phyloP scores from a whole-genome alignment of 1,140 invertebrate species.

The Wiebesia pumilae region DNA sequence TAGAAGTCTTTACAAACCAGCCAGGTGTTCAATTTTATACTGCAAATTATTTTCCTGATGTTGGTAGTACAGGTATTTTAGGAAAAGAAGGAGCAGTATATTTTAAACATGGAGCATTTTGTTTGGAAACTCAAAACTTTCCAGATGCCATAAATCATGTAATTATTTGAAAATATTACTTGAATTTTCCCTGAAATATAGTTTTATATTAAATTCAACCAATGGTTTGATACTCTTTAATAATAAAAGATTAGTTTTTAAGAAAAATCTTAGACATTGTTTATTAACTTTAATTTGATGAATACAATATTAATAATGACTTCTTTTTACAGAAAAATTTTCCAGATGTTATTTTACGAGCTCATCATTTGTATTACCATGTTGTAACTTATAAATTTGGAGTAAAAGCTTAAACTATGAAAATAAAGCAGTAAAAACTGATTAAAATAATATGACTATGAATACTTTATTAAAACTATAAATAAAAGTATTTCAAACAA shows the following conservation, averaged over 20 bases:
- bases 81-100: conserved; percentile 85
- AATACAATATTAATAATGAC: conserved; percentile 23
- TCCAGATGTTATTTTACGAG: conserved; percentile 82
- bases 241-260: conserved; percentile 20
- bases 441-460: background rate
- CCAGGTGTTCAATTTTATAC: conserved; percentile 95
- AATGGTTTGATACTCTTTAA: too few relatives aligned
- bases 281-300: conserved; percentile 27
- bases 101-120: conserved; percentile 87
- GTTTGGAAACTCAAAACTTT: conserved; percentile 94
- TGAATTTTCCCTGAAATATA: background rate
- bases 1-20: conserved; percentile 89
- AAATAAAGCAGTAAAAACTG: background rate
- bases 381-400: conserved; percentile 79
- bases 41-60: conserved; percentile 82
- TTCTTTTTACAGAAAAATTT: conserved; percentile 80
- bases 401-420: conserved; percentile 55
- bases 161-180: conserved; percentile 61
- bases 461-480: background rate
- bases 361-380: conserved; percentile 83
- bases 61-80: conserved; percentile 66
- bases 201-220: background rate
- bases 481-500: too few relatives aligned
- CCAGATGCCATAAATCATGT: conserved; percentile 93
- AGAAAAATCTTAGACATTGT: conserved; percentile 25